Evolutionary conservation across 2,888 invertebrate genomes (phyloP), one percentile per base, ranked within the genome.

Genomic region (Pandemis corylana): DNA sequence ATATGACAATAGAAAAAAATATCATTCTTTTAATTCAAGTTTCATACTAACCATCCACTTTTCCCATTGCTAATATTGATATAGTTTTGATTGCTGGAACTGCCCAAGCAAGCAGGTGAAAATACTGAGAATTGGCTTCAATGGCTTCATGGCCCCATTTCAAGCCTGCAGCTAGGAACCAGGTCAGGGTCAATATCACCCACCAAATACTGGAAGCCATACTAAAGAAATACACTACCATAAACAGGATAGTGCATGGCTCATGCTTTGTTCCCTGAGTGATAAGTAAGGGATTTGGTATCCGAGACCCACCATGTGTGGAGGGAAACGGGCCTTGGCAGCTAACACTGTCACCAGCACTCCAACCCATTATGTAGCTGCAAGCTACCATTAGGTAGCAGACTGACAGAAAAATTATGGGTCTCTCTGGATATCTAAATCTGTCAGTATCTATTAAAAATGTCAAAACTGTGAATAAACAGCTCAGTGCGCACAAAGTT

Each of bases 111-210:
- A 98, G 98, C 83, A 99, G 95, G 95, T 99, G 99, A 90, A 99
- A 99, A 90, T 99, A 98, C 91, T 99, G 98, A 12, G 99, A 98
- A 92, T 99, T 98, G 71, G 98, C 98, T 94, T 99, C 99, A 85
- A 99, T 99, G 53, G 99, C 99, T 95, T 99, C 99, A 90, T 99
- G 98, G 63, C 99, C 99, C 99, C 99, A 99, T 93, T 99, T 99
- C 75, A 99, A 95, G 49, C 99, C 99, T 76, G 99, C 99, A 61
- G 99, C 98, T 85, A 99, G 94, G 92, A 99, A 99, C 99, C 99
- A 99, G 72, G 99, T 99, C 78, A 99, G 95, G 20, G 99, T 98
- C 84, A 99, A 94, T 82, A 99, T 97, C 70, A 99, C 98, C 99
- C 99, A 99, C 99, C 99, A 99, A 85, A 99, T 98, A 87, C 98